Conservation (phyloP, 2,113 vertebrate species). For the Laticauda laticaudata region DNA sequence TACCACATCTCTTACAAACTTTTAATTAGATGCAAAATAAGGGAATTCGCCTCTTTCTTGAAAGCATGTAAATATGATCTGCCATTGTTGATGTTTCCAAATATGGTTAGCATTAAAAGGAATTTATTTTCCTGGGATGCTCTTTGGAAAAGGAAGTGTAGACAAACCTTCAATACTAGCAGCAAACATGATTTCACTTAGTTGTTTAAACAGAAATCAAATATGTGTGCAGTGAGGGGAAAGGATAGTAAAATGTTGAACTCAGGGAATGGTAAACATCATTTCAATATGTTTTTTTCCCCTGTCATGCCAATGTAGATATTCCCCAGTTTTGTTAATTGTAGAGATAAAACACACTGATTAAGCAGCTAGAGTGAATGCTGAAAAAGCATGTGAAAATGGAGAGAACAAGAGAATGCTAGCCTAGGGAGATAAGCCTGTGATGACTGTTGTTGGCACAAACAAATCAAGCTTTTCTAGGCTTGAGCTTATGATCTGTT, state of each 20-base stretch:
- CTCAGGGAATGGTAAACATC: conserved; percentile 61
- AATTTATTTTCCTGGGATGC: conserved; percentile 64
- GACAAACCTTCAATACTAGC: conserved; percentile 64
- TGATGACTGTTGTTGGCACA: conserved; percentile 75
- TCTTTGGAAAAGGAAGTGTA: conserved; percentile 65
- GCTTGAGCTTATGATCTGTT: conserved; percentile 57
- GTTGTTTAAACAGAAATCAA: conserved; percentile 64
- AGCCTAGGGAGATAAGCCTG: conserved; percentile 71
- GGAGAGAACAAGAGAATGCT: conserved; percentile 67
- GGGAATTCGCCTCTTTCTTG: conserved; percentile 70
- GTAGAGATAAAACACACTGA: conserved; percentile 68
- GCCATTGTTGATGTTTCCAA: conserved; percentile 43
- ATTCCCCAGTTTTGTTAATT: conserved; percentile 71
- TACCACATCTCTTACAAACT: conserved; percentile 77
- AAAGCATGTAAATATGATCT: conserved; percentile 65
- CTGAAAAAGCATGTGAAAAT: conserved; percentile 68
- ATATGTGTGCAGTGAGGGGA: conserved; percentile 45
- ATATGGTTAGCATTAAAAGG: conserved; percentile 42
- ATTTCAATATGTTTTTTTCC: conserved; percentile 62
- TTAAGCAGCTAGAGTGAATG: conserved; percentile 66
- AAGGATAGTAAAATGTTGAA: conserved; percentile 71
- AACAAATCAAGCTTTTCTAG: conserved; percentile 69
- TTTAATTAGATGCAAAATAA: conserved; percentile 81
- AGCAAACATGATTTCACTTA: conserved; percentile 65
- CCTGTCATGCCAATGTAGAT: conserved; percentile 63